Evolutionary conservation across 2,888 invertebrate genomes (phyloP), one percentile per base, ranked within the genome.

Genomic region (Stenurella melanura): DNA sequence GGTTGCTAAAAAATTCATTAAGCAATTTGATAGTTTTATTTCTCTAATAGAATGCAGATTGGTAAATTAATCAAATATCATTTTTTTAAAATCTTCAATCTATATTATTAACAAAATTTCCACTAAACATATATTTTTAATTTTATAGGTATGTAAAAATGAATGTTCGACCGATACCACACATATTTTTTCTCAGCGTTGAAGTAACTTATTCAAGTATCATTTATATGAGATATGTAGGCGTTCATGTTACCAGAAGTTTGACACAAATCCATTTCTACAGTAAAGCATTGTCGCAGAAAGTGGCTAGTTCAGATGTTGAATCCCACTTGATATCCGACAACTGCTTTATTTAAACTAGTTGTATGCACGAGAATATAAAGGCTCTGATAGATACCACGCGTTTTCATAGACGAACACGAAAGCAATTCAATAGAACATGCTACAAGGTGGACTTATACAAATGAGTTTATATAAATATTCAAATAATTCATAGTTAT

Each of bases 241-340:
- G 63, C 9, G 63, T 30, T 4, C 18, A 11, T 10, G 17, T 42
- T 26, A 56, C n/a, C n/a, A 26, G 54, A 26, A n/a, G 3, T 21
- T 54, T 67, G 19, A 9, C 21, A 26, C 54, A 54, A 26, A 67
- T 56, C n/a, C 19, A 26, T 26, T 64, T 54, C 54, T 26, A 54
- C 56, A 21, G 21, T 26, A 54, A 42, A 30, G 56, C 56, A 50
- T 56, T 67, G 56, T 56, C 56, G 26, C 26, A 9, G 15, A 67
- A 67, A 67, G 67, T 26, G 26, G 18, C 56, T 67, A 67, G 6
- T 67, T 30, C 30, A 67, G 42, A 17, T 30, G 67, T 56, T 18
- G 42, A 66, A 66, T 38, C 11, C 15, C 66, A 26, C 7, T 26
- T 19, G 26, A 26, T 54, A 38, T 64, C 67, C 19, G 67, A 56